Evolutionary conservation across 2,797 vertebrate species (phyloP), one percentile per base, ranked within the genome.

Genomic region (Sebastes iracundus): DNA sequence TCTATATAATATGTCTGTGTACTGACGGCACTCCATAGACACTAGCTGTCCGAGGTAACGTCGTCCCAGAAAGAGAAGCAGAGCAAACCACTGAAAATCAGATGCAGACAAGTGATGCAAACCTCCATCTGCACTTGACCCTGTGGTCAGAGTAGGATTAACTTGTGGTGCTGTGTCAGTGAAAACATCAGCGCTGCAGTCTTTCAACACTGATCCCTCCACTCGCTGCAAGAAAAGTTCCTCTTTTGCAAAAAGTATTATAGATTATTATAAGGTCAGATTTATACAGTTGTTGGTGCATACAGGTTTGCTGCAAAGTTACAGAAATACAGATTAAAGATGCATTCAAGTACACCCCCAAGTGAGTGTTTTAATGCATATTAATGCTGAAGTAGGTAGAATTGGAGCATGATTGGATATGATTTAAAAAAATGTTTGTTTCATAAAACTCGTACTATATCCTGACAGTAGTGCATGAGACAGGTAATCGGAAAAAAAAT

Each of bases 251-350:
- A 73, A 72, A 75, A 2, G 38, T 42, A 0, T 42, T 7, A 42
- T 20, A 25, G 18, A 65, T 8, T 53, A 7, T 64, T 35, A 32
- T 63, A 30, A 38, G 18, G 23, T 63, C 42, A 65, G 2, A 28
- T 74, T 68, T 74, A 79, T 67, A 27, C 70, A 61, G 62, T 75
- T 69, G 75, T 6, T 42, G n/a, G 61, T 61, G 52, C 53, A 35
- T 2, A 77, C 49, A 52, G 20, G 12, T 81, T 79, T 62, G 23
- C 60, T 53, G 30, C 23, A 61, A 38, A 56, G 66, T 70, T 25
- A 42, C 7, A 33, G 11, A 62, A 60, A 67, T 9, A 68, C 66
- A 56, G 65, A 75, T 53, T 46, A 23, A 72, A 63, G 18, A 9
- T 16, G 6, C 60, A 23, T 61, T 71, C 9, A 42, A 1, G 10